phyloP scores from a whole-genome alignment of 2,797 vertebrate species.

The Acropternis orthonyx region DNA sequence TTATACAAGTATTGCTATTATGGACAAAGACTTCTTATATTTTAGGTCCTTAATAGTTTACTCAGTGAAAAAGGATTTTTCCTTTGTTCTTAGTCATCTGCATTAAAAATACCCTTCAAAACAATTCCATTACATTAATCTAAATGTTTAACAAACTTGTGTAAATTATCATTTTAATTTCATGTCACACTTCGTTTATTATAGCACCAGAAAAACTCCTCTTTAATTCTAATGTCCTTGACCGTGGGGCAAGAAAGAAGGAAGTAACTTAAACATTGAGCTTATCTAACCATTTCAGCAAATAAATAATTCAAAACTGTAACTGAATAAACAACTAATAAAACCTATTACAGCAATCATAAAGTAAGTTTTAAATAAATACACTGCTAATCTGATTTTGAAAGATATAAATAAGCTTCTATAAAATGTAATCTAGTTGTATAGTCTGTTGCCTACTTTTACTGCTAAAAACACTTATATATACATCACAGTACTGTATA shows the following conservation, averaged over 20 bases:
- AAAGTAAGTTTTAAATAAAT: background rate
- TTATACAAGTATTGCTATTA: background rate
- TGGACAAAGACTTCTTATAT: background rate
- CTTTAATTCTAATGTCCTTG: background rate
- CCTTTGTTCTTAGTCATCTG: background rate
- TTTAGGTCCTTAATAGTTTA: background rate
- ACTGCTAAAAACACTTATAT: background rate
- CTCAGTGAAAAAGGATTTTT: background rate
- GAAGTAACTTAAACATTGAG: background rate
- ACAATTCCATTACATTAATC: background rate
- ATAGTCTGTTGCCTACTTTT: background rate
- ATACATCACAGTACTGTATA: background rate
- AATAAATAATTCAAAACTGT: background rate
- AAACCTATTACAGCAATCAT: background rate
- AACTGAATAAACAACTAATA: background rate
- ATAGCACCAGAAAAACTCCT: background rate
- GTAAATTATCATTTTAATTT: background rate
- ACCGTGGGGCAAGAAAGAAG: background rate
- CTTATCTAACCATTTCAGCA: background rate
- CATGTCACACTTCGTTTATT: background rate
- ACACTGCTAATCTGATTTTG: background rate
- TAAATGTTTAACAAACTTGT: background rate
- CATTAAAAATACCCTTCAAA: constrained; percentile 4
- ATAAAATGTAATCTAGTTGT: background rate
- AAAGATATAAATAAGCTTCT: background rate